Conservation (phyloP, 2,797 vertebrate species). For the Poecile montanus region DNA sequence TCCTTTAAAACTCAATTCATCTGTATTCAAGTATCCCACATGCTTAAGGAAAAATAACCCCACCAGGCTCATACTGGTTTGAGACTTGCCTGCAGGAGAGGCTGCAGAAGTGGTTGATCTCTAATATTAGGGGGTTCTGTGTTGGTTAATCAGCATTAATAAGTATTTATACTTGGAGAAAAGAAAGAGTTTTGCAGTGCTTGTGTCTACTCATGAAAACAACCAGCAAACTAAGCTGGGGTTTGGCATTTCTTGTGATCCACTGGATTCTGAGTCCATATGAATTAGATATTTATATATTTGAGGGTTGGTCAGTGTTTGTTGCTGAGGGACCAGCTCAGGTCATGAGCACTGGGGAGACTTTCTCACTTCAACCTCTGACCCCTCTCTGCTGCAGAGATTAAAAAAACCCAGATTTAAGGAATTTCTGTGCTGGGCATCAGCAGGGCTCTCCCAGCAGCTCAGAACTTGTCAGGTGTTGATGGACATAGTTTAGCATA, state of each 20-base stretch:
- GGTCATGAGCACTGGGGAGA: accelerated
- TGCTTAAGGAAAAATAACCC: not conserved
- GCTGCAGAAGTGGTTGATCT: not conserved
- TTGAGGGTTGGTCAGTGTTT: not conserved
- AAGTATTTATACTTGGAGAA: not conserved
- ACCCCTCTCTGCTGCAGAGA: not conserved
- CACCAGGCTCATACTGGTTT: not conserved
- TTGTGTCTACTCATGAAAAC: not conserved
- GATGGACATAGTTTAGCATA: accelerated
- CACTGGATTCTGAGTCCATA: not conserved
- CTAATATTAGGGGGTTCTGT: not conserved
- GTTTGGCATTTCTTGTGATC: not conserved
- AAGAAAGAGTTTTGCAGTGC: not conserved
- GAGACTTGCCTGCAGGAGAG: not conserved
- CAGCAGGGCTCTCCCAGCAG: not conserved
- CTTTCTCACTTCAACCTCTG: not conserved
- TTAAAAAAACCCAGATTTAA: not conserved
- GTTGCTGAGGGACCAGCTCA: not conserved
- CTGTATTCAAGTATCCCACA: conserved; percentile 56
- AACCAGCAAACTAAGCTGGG: not conserved
- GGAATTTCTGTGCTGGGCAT: not conserved
- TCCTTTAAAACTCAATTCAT: conserved; percentile 54
- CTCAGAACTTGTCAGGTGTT: not conserved
- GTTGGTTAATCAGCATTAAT: not conserved
- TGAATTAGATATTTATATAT: not conserved